Evolutionary conservation across 2,888 invertebrate genomes (phyloP), one percentile per base, ranked within the genome.

Genomic region (Anarsia innoxiella): DNA sequence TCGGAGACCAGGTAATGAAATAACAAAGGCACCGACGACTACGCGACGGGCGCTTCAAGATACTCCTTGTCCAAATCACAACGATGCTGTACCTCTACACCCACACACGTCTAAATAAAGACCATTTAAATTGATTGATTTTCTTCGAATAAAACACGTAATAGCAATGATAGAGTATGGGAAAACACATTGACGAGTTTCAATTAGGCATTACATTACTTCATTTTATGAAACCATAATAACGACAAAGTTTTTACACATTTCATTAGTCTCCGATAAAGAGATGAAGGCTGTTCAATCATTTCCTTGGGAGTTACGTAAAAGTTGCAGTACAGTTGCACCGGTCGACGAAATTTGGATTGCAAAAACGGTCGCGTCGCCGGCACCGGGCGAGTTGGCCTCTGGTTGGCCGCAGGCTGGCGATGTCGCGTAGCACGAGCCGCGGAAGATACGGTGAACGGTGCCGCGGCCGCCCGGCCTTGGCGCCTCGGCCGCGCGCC

Each of bases 381-480:
- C 42, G 54, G 53, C 46, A 41, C 39, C 41, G 37, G 31, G 36
- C 33, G 37, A 13, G 23, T 2, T n/a, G n/a, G n/a, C n/a, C n/a
- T n/a, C n/a, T n/a, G n/a, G n/a, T n/a, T n/a, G n/a, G n/a, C n/a
- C n/a, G n/a, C n/a, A n/a, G n/a, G n/a, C n/a, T n/a, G n/a, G 31
- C 25, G 40, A 40, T 36, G 46, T 45, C 49, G 56, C 55, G 55
- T 55, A 58, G 54, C 55, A 37, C 37, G 41, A 25, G 37, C 41
- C 12, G 48, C 74, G 76, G 73, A 73, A 74, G 75, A 67, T 60
- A 65, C 72, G 64, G 72, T 61, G 73, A 76, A 66, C 70, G 75
- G 75, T 65, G 68, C 64, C 65, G 60, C 13, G 25, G 39, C 28
- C 10, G 37, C 68, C 60, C 58, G 79, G 78, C 80, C 78, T 79